phyloP scores from a whole-genome alignment of 2,888 invertebrate genomes.

The Brenthis daphne region DNA sequence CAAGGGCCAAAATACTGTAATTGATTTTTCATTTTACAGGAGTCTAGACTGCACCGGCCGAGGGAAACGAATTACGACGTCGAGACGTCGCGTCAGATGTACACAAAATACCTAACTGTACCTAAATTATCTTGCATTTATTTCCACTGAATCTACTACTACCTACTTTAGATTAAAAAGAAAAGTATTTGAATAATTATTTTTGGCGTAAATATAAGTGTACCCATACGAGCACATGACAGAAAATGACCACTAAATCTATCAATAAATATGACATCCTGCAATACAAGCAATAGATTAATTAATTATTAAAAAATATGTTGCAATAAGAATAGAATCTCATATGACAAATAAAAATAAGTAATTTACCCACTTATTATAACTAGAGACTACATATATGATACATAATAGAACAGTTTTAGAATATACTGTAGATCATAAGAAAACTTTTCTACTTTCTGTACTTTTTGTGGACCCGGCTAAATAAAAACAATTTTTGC shows the following conservation, averaged over 20 bases:
- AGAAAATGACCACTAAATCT: no score
- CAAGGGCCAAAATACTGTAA: conserved; percentile 20
- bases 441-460: no score
- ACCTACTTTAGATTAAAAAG: no score
- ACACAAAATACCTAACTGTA: conserved; percentile 20
- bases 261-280: no score
- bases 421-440: neutral
- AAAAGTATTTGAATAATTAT: no score
- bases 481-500: no score
- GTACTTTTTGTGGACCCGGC: no score
- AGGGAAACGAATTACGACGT: conserved; percentile 37
- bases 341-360: conserved; percentile 8
- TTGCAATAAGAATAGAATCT: conserved; percentile 1
- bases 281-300: neutral
- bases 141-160: neutral
- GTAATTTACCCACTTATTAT: conserved; percentile 1
- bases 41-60: conserved; percentile 38
- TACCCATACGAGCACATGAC: no score
- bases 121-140: conserved; percentile 4
- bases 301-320: conserved; percentile 2
- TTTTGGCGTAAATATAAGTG: no score
- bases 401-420: neutral
- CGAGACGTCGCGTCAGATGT: conserved; percentile 35
- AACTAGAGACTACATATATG: neutral
- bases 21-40: conserved; percentile 35